A percentile compares a stretch with the other conserved stretches of the same genome.
phyloP scores from a whole-genome alignment of 2,797 vertebrate genomes.

The Somateria mollissima region DNA sequence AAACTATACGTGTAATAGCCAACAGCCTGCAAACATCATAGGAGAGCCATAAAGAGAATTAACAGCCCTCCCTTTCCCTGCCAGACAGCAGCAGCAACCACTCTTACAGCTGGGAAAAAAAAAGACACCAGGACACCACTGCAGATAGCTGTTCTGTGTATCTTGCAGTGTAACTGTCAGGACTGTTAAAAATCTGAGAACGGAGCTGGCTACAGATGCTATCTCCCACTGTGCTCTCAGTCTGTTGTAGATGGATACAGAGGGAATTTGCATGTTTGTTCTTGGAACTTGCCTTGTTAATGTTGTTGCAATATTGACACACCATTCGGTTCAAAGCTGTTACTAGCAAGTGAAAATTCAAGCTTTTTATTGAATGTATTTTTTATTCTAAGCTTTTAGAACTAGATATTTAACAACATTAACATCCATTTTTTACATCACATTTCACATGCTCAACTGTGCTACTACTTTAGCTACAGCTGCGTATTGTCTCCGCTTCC shows the following conservation, averaged over 20 bases:
- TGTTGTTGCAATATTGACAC: background rate
- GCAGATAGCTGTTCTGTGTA: fast-evolving
- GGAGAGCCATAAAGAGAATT: background rate
- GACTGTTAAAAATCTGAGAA: background rate
- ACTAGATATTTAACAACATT: conserved; percentile 21
- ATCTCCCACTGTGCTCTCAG: background rate
- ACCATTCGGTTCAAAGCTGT: background rate
- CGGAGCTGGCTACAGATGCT: background rate
- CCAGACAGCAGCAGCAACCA: background rate
- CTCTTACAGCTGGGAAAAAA: background rate
- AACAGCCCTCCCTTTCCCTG: background rate
- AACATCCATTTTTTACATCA: background rate
- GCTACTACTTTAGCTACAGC: conserved; percentile 8
- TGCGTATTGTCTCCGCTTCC: background rate
- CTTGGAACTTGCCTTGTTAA: background rate
- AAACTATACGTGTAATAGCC: fast-evolving
- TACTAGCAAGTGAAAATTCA: background rate
- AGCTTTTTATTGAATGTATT: background rate
- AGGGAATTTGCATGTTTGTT: background rate
- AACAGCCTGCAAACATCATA: background rate
- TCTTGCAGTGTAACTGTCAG: background rate
- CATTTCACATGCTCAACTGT: background rate
- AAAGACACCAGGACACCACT: background rate
- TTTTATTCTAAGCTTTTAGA: conserved; percentile 6
- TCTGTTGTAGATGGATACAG: background rate